A percentile compares a stretch with the other conserved stretches of the same genome.
Conservation (phyloP, 2,113 vertebrate genomes). For the Sturnus vulgaris region DNA sequence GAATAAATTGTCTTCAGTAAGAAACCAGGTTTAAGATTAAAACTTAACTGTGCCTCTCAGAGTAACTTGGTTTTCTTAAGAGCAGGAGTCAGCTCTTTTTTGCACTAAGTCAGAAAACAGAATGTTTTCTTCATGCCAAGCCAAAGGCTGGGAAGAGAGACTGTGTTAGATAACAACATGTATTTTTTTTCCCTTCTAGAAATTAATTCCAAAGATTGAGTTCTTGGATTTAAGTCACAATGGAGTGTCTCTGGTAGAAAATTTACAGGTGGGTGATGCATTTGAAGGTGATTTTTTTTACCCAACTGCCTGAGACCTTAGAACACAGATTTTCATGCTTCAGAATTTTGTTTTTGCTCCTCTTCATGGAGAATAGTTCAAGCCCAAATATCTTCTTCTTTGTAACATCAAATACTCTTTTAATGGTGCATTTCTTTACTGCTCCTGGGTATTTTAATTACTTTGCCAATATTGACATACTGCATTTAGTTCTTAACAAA, state of each 20-base stretch:
- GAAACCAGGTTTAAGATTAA: not conserved
- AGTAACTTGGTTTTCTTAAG: not conserved
- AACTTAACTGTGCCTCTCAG: not conserved
- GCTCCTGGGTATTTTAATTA: not conserved
- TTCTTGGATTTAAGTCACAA: slow-evolving; percentile 97
- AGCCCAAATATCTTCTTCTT: not conserved
- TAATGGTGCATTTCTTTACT: not conserved
- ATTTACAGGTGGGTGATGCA: slow-evolving; percentile 82
- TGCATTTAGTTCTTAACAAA: not conserved
- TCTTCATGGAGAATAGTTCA: not conserved
- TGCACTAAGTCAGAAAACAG: not conserved
- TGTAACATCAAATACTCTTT: not conserved
- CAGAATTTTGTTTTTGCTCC: not conserved
- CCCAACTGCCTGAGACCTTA: not conserved
- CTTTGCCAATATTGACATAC: not conserved
- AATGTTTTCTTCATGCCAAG: not conserved
- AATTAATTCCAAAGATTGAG: slow-evolving; percentile 92
- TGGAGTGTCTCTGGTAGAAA: slow-evolving; percentile 84
- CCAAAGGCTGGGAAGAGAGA: not conserved
- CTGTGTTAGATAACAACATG: too few species aligned
- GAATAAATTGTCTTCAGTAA: not conserved
- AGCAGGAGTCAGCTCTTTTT: not conserved
- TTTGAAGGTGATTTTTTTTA: not conserved
- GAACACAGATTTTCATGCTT: not conserved
- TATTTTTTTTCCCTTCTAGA: slow-evolving; percentile 68